phyloP scores from a whole-genome alignment of 1,140 invertebrate genomes.

The Idris sp. region DNA sequence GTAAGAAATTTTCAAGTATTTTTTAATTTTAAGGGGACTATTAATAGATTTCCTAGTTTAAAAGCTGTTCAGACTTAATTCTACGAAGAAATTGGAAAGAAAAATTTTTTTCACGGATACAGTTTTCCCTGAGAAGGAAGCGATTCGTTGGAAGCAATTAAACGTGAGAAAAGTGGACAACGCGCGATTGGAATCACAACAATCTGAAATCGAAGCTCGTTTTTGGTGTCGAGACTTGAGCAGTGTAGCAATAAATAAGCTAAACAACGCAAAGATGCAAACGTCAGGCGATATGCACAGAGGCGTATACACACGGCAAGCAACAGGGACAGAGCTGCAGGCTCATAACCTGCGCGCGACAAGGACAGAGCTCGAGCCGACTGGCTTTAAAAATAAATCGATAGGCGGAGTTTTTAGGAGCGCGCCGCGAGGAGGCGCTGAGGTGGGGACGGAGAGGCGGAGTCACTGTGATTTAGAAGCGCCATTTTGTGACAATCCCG shows the following conservation, averaged over 20 bases:
- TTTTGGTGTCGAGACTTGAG: slow-evolving; percentile 47
- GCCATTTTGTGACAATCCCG: slow-evolving; percentile 79
- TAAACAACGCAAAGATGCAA: slow-evolving; percentile 48
- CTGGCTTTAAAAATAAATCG: slow-evolving; percentile 78
- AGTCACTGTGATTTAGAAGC: slow-evolving; percentile 78
- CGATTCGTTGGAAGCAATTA: slow-evolving; percentile 49
- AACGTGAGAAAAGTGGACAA: slow-evolving; percentile 51
- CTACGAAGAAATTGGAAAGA: no score
- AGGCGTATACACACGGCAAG: slow-evolving; percentile 16
- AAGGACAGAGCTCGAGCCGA: no score
- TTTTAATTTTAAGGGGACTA: no score
- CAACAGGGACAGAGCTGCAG: no score
- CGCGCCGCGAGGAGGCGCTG: slow-evolving; percentile 69
- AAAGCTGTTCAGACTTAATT: no score
- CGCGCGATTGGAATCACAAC: slow-evolving; percentile 45
- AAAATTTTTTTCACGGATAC: no score
- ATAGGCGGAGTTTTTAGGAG: slow-evolving; percentile 78
- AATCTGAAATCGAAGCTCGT: slow-evolving; percentile 56
- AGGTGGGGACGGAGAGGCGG: slow-evolving; percentile 71
- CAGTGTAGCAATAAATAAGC: slow-evolving; percentile 52
- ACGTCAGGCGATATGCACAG: slow-evolving; percentile 46
- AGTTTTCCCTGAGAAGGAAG: no score
- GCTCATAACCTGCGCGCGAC: no score
- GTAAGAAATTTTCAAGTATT: no score
- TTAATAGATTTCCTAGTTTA: no score